phyloP scores from a whole-genome alignment of 2,113 vertebrate species.

The Podarcis cretensis region DNA sequence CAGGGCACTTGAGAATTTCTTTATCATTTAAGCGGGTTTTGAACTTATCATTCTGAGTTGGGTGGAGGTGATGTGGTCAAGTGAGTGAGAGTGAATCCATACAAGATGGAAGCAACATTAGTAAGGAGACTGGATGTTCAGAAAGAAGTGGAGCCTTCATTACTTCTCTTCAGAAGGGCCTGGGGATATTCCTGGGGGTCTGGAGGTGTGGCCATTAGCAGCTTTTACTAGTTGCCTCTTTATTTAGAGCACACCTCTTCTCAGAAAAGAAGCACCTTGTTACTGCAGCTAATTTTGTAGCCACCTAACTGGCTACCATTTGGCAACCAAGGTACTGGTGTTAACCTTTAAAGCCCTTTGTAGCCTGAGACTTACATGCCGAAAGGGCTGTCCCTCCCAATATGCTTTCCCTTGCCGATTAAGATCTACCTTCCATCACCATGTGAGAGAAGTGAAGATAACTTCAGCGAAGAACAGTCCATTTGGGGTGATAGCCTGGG shows the following conservation, averaged over 20 bases:
- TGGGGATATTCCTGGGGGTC: not conserved
- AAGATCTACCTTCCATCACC: not conserved
- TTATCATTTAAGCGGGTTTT: too few relatives aligned
- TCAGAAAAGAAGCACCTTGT: too few relatives aligned
- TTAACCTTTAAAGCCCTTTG: not conserved
- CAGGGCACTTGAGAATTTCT: too few relatives aligned
- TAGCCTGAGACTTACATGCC: not conserved
- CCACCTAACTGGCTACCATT: not conserved
- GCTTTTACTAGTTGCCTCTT: not conserved
- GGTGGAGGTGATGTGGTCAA: not conserved
- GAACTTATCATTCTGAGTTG: too few relatives aligned
- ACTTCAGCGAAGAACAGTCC: not conserved
- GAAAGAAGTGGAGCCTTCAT: too few relatives aligned
- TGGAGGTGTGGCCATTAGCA: not conserved
- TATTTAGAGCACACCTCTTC: not conserved
- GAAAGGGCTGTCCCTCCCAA: not conserved
- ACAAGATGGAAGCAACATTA: not conserved
- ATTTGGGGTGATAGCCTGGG: not conserved
- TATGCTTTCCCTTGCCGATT: not conserved
- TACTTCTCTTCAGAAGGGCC: too few relatives aligned
- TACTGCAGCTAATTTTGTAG: too few relatives aligned
- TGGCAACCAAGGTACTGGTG: not conserved
- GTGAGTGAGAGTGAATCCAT: not conserved
- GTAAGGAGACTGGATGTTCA: too few relatives aligned
- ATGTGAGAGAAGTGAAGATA: not conserved